Percentiles rank a stretch among this genome's conserved stretches.
Evolutionary conservation across 2,113 vertebrate species (phyloP).

Genomic region (Pelmatolapia mariae): DNA sequence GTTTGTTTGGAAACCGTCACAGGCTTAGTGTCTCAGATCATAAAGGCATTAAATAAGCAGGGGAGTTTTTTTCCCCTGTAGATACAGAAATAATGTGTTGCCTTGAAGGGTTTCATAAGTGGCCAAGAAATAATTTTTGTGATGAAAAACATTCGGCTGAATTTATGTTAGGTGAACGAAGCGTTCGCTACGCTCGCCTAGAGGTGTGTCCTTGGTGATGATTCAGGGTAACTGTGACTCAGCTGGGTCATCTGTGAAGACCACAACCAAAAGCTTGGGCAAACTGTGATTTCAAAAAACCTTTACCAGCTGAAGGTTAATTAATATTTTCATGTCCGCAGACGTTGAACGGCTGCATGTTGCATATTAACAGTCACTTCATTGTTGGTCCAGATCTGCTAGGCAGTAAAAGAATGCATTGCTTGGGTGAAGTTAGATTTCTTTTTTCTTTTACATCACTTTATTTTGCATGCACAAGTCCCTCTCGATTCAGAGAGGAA

Average conservation of each 20-base stretch:
- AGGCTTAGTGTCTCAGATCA: background rate
- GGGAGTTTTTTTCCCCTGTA: background rate
- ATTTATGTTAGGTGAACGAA: background rate
- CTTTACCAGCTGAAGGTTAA: background rate
- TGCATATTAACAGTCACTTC: background rate
- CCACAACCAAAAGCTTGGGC: background rate
- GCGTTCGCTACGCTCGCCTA: background rate
- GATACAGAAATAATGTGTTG: background rate
- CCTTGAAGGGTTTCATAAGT: background rate
- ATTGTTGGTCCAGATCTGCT: background rate
- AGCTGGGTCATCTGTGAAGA: background rate
- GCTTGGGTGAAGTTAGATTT: background rate
- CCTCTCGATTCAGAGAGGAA: background rate
- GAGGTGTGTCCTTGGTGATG: background rate
- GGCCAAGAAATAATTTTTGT: background rate
- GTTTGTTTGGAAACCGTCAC: background rate
- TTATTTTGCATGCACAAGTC: background rate
- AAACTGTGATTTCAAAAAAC: background rate
- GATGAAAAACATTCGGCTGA: background rate
- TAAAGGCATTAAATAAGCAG: background rate
- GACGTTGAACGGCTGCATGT: background rate
- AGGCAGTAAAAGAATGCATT: background rate
- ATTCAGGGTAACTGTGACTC: background rate
- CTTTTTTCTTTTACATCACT: background rate
- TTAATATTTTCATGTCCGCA: background rate